Evolutionary conservation across 2,113 vertebrate genomes (phyloP).

Genomic region (Neomonachus schauinslandi): DNA sequence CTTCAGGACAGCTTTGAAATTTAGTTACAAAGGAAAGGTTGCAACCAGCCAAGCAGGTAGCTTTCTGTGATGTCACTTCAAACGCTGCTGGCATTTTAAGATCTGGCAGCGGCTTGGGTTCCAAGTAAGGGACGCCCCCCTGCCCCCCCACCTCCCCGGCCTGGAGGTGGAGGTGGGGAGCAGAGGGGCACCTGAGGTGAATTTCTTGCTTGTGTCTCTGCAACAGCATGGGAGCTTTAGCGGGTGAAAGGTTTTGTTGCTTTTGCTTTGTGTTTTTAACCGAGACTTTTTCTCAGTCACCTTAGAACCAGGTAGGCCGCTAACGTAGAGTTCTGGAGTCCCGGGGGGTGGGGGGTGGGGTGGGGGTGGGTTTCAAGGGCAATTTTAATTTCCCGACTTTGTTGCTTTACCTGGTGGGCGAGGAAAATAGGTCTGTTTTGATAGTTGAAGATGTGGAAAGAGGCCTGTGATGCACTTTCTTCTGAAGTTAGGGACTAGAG

Average conservation of each 20-base stretch:
- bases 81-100: neutral
- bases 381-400: neutral
- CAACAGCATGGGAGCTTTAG: neutral
- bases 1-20: neutral
- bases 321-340: neutral
- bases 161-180: neutral
- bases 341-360: rapidly evolving
- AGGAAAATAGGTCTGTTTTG: neutral
- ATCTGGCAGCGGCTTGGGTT: neutral
- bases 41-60: neutral
- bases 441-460: neutral
- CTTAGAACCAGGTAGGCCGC: neutral
- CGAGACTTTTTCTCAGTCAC: neutral
- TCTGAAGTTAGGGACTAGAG: neutral
- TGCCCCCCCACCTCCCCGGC: neutral
- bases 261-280: neutral
- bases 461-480: rapidly evolving
- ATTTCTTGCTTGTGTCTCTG: neutral
- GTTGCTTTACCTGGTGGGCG: neutral
- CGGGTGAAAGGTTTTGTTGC: neutral
- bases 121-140: neutral
- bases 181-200: neutral
- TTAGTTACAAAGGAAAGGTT: neutral
- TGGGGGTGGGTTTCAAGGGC: too few relatives aligned
- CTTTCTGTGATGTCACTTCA: neutral